Percentiles rank a stretch among this genome's conserved stretches.
Evolutionary conservation across 1,140 invertebrate species (phyloP).

Genomic region (Cepaea nemoralis): DNA sequence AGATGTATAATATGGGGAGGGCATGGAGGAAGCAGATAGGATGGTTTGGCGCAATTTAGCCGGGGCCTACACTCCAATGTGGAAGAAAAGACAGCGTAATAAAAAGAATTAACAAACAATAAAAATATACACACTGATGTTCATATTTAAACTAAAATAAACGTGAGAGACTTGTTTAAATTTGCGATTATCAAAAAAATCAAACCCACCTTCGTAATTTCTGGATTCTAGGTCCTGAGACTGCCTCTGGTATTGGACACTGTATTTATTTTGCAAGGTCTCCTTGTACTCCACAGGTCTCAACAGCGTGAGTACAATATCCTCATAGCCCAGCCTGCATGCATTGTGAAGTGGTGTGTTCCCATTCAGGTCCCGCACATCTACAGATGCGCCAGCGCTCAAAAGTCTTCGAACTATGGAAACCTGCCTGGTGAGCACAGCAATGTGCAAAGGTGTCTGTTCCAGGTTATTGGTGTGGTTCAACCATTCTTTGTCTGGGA

Average conservation of each 20-base stretch:
- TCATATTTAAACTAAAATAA: too few species aligned
- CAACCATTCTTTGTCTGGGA: conserved; percentile 44
- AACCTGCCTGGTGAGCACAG: conserved; percentile 79
- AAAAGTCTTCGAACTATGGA: conserved; percentile 78
- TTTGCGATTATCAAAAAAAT: too few species aligned
- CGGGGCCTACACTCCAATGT: too few species aligned
- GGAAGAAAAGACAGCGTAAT: too few species aligned
- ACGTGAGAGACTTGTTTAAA: too few species aligned
- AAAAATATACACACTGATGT: too few species aligned
- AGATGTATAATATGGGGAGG: too few species aligned
- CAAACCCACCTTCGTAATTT: conserved; percentile 83
- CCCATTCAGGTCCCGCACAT: conserved; percentile 54
- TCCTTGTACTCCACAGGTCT: conserved; percentile 73
- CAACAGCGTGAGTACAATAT: conserved; percentile 78
- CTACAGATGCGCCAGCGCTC: conserved; percentile 77
- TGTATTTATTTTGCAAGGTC: conserved; percentile 47
- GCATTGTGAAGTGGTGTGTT: conserved; percentile 64
- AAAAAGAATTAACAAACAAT: too few species aligned
- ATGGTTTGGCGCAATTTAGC: too few species aligned
- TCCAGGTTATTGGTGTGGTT: conserved; percentile 58
- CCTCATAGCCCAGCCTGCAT: conserved; percentile 77
- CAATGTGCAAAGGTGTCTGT: conserved; percentile 81
- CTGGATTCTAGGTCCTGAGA: conserved; percentile 77
- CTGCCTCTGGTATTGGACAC: conserved; percentile 71
- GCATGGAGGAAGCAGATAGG: too few species aligned